Conservation (phyloP, 2,888 invertebrate genomes). For the Cantharis flavilabris region DNA sequence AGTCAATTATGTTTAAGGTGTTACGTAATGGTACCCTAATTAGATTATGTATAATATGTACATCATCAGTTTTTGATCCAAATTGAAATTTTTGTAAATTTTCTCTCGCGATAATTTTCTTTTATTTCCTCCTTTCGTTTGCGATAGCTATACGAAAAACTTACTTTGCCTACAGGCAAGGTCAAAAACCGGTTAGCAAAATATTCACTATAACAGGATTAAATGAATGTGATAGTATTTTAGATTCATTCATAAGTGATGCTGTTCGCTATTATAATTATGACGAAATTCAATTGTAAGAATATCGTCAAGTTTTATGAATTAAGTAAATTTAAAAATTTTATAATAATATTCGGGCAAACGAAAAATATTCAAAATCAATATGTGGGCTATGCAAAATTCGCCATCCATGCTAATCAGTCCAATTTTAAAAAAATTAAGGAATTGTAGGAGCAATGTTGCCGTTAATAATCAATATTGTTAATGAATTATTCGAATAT, state of each 20-base stretch:
- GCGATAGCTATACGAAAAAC: not conserved
- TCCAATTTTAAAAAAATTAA: too few species aligned
- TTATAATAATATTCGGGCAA: too few species aligned
- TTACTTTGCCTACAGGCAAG: not conserved
- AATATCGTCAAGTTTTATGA: not conserved
- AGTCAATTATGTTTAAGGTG: slow-evolving; percentile 16
- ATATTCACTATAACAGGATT: not conserved
- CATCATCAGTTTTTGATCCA: not conserved
- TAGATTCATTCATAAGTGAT: slow-evolving; percentile 12
- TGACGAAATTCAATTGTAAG: not conserved
- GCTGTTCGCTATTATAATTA: not conserved
- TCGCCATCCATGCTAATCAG: too few species aligned
- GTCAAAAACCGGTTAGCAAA: slow-evolving; percentile 5
- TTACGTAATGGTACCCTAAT: slow-evolving; percentile 7
- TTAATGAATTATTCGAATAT: too few species aligned
- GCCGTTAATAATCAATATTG: too few species aligned
- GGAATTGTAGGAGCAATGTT: too few species aligned
- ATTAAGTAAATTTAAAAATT: not conserved
- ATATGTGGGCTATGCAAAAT: too few species aligned
- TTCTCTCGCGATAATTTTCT: not conserved
- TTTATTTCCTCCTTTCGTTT: not conserved
- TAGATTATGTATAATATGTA: not conserved
- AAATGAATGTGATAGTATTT: slow-evolving; percentile 11
- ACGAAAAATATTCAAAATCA: too few species aligned
- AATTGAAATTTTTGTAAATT: not conserved